Base-by-base conservation (phyloP, 1,140 invertebrate genomes). In the Aricia agestis region DNA sequence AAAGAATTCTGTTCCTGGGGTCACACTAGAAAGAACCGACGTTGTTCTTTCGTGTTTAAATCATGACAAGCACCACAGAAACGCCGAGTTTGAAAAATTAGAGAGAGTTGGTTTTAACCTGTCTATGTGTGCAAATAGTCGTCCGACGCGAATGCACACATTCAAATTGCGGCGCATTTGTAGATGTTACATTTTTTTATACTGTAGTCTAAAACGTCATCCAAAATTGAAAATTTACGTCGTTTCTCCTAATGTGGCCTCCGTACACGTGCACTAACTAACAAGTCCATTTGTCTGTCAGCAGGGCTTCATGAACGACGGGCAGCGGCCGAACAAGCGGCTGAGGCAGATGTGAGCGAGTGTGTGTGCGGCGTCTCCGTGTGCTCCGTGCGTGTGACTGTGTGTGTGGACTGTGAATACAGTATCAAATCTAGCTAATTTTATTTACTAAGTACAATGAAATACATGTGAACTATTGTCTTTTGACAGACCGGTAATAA, bases 401-500 rank as follows among this genome's bases (percentile, higher is more conserved):
- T 74, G 73, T 75, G 76, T 80, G 82, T 80, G 80, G 77, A 80
- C 81, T 82, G 82, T 86, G 84, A 84, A 72, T 80, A 77, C 81
- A 83, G 83, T 84, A 81, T 85, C 83, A 87, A 91, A 89, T 89
- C 83, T 91, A 91, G 89, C 81, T 84, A 91, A 89, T 91, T 91
- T 80, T 91, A 91, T 91, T 91, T 91, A 91, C 89, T 89, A 89
- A 91, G 89, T 91, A 89, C 87, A 89, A 63, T 63, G 59, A 63
- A 63, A 63, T 81, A 73, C 76, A 82, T 81, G 81, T 87, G 85
- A 88, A 85, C 79, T 87, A 89, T 82, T 84, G 84, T 87, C 84
- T 89, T 86, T 89, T 91, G 87, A 88, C 89, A 87, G 87, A 88
- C 89, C 86, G 76, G 76, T 87, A 90, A 89, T 90, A 90, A 90